phyloP scores from a whole-genome alignment of 2,797 vertebrate species.

The Hoplostethus atlanticus region DNA sequence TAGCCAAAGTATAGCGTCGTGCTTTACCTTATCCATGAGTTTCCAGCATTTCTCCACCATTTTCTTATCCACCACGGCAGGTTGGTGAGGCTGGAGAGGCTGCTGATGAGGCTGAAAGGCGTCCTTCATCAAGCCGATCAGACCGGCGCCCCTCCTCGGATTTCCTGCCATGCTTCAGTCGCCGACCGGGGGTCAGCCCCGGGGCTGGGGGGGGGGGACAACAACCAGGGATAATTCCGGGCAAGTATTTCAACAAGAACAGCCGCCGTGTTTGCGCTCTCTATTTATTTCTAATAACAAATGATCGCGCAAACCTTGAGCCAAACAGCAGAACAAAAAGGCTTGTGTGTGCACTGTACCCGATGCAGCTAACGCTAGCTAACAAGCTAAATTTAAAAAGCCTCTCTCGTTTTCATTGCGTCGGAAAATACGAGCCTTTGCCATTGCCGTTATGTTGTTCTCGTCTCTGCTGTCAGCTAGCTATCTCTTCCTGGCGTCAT shows the following conservation, averaged over 20 bases:
- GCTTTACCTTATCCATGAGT: slow-evolving; percentile 93
- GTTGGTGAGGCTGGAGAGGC: slow-evolving; percentile 91
- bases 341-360: slow-evolving; percentile 48
- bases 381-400: slow-evolving; percentile 68
- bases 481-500: slow-evolving; percentile 12
- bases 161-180: slow-evolving; percentile 87
- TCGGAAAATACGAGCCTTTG: slow-evolving; percentile 1
- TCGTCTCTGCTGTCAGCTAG: slow-evolving; percentile 1
- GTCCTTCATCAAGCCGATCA: slow-evolving; percentile 96
- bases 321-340: slow-evolving; percentile 50
- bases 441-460: slow-evolving; percentile 8
- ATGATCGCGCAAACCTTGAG: slow-evolving; percentile 49
- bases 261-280: slow-evolving; percentile 15
- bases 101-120: slow-evolving; percentile 93
- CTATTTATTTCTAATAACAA: slow-evolving; percentile 8
- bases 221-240: slow-evolving; percentile 55
- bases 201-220: slow-evolving; percentile 44
- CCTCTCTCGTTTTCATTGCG: slow-evolving; percentile 30
- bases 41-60: slow-evolving; percentile 97
- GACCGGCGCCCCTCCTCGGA: slow-evolving; percentile 91
- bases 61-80: slow-evolving; percentile 92
- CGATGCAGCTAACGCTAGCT: slow-evolving; percentile 62
- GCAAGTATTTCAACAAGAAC: slow-evolving; percentile 38
- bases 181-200: slow-evolving; percentile 70
- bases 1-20: too few relatives aligned